A percentile compares a stretch with the other conserved stretches of the same genome.
These are phyloP conservation scores for Drosophila anomelani DNA, from an alignment of 2,888 invertebrate genomes.

Conservation along the genomic window DNA sequence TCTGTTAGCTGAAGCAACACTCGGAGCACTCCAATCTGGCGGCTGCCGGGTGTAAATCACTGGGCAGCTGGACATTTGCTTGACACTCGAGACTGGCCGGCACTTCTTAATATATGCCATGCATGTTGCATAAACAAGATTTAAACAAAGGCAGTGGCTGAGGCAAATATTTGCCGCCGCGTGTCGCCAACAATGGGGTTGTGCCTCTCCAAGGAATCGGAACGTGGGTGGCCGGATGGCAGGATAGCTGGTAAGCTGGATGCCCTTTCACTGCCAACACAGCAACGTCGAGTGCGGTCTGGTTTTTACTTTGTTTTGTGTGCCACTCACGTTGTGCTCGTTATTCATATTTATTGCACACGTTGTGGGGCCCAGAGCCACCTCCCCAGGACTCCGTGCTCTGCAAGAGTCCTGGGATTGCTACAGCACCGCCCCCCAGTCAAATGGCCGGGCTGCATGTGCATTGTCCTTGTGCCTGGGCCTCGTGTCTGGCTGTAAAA, in stretches of 20 bases:
- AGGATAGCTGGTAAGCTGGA: constrained; percentile 27
- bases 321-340: constrained; percentile 81
- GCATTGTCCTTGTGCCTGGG: constrained; percentile 63
- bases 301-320: constrained; percentile 75
- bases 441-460: constrained; percentile 72
- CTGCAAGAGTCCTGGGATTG: constrained; percentile 25
- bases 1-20: constrained; percentile 33
- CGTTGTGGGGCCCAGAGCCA: constrained; percentile 51
- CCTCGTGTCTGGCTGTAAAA: constrained; percentile 72
- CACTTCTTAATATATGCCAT: constrained; percentile 65
- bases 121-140: constrained; percentile 78
- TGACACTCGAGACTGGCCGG: constrained; percentile 37
- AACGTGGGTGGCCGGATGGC: constrained; percentile 4
- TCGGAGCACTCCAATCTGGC: constrained; percentile 28
- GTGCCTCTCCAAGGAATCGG: constrained; percentile 28
- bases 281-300: constrained; percentile 36
- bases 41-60: constrained; percentile 49
- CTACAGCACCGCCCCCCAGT: constrained; percentile 41
- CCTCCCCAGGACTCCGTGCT: neutral
- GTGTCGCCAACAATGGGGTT: constrained; percentile 55
- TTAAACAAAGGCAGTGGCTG: constrained; percentile 64
- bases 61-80: constrained; percentile 50
- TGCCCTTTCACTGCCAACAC: constrained; percentile 63
- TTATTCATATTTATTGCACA: constrained; percentile 82
- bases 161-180: constrained; percentile 70